A percentile compares a stretch with the other conserved stretches of the same genome.
Evolutionary conservation across 2,797 vertebrate genomes (phyloP).

Genomic region (Acrocephalus scirpaceus): DNA sequence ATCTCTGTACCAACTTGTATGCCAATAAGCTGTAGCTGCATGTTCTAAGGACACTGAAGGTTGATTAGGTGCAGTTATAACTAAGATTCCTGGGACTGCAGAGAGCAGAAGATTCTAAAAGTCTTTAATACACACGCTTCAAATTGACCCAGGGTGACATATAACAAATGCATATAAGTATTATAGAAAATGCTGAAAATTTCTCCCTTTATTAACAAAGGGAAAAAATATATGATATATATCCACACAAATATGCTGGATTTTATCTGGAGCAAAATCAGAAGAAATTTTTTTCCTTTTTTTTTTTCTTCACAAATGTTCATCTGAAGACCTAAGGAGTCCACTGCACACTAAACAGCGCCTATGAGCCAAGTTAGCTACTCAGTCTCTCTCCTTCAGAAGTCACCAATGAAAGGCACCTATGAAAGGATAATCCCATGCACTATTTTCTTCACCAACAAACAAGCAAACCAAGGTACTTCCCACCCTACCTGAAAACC

Average conservation of each 20-base stretch:
- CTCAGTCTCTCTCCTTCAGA: not conserved
- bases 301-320: not conserved
- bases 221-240: not conserved
- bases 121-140: not conserved
- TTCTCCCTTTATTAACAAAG: not conserved
- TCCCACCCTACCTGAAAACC: not conserved
- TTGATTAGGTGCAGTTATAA: not conserved
- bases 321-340: not conserved
- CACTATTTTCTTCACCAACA: not conserved
- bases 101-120: not conserved
- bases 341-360: not conserved
- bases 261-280: not conserved
- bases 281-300: not conserved
- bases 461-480: not conserved
- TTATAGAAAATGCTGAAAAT: not conserved
- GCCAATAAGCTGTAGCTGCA: not conserved
- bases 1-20: not conserved
- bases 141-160: fast-evolving
- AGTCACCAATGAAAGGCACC: not conserved
- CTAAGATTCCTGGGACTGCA: not conserved
- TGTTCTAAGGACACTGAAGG: not conserved
- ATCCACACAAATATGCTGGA: not conserved
- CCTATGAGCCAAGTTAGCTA: not conserved
- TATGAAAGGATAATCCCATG: not conserved
- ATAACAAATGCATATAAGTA: not conserved